Conservation (phyloP, 2,797 vertebrate species). For the Betta splendens region DNA sequence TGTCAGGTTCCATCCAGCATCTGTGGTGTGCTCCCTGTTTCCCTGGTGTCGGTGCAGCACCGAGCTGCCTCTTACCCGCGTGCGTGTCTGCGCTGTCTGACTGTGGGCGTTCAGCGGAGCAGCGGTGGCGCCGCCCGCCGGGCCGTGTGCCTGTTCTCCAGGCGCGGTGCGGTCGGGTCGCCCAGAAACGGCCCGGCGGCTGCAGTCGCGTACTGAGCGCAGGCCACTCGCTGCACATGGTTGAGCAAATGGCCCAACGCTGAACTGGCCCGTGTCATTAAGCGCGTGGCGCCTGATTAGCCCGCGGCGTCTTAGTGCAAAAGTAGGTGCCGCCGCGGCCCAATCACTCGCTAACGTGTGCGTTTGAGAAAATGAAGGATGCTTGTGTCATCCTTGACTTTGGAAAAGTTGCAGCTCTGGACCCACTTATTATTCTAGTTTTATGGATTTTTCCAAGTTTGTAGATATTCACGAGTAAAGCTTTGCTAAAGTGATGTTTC, state of each 20-base stretch:
- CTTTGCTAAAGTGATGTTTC: too few relatives aligned
- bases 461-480: too few relatives aligned
- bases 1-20: too few relatives aligned
- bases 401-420: not conserved
- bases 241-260: constrained; percentile 47
- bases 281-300: constrained; percentile 40
- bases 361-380: constrained; percentile 3
- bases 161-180: constrained; percentile 55
- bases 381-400: not conserved
- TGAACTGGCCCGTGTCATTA: constrained; percentile 42
- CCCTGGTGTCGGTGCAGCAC: too few relatives aligned
- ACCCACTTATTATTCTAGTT: not conserved
- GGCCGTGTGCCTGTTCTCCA: too few relatives aligned
- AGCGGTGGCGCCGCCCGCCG: too few relatives aligned
- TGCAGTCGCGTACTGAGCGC: too few relatives aligned
- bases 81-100: constrained; percentile 6
- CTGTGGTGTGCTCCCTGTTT: too few relatives aligned
- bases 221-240: constrained; percentile 39
- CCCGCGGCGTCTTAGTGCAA: constrained; percentile 26
- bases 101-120: constrained; percentile 28
- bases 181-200: constrained; percentile 12
- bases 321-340: constrained; percentile 10
- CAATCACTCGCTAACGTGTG: constrained; percentile 24
- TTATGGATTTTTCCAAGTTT: too few relatives aligned
- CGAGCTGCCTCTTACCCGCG: constrained; percentile 21